Evolutionary conservation across 2,113 vertebrate species (phyloP).

Genomic region (Nesoenas mayeri): DNA sequence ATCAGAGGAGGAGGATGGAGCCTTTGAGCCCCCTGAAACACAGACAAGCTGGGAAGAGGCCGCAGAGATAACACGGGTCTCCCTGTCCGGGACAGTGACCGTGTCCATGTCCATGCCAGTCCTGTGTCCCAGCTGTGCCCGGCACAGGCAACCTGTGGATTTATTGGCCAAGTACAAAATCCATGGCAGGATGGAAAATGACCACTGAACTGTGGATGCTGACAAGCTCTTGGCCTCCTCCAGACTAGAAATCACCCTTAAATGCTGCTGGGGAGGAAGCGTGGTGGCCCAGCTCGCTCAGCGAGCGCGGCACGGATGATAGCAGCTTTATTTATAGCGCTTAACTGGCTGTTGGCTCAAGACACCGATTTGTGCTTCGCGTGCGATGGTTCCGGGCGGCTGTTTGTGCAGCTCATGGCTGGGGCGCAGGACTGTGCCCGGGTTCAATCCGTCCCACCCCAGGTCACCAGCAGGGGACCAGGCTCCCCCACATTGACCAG

Average conservation of each 20-base stretch:
- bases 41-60: not conserved
- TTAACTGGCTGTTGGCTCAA: not conserved
- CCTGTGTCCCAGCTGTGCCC: accelerated
- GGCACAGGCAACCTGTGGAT: not conserved
- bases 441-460: accelerated
- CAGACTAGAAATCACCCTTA: not conserved
- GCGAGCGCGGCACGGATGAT: not conserved
- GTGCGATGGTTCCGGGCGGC: not conserved
- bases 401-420: not conserved
- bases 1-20: not conserved
- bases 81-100: not conserved
- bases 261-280: not conserved
- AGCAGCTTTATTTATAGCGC: slow-evolving; percentile 52
- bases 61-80: not conserved
- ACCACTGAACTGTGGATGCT: not conserved
- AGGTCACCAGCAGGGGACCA: not conserved
- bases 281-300: not conserved
- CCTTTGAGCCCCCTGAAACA: not conserved
- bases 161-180: not conserved
- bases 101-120: not conserved
- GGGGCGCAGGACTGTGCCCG: accelerated
- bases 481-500: not conserved
- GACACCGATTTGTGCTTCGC: not conserved
- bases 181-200: not conserved
- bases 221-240: not conserved